These are phyloP conservation scores for Eueides isabella DNA, from an alignment of 1,140 invertebrate genomes.

Conservation along the genomic window DNA sequence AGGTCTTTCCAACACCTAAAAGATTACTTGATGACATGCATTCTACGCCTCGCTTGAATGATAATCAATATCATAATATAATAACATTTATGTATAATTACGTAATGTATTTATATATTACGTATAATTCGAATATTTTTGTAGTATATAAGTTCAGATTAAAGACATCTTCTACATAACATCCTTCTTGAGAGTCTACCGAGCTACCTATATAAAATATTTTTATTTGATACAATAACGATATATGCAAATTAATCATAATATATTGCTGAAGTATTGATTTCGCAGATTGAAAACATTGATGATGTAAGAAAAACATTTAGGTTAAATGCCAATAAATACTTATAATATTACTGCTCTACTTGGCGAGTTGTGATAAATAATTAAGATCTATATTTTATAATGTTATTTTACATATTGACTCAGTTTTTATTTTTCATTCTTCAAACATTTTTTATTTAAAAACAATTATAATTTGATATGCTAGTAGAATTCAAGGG, in stretches of 20 bases:
- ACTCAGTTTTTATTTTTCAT: too few species aligned
- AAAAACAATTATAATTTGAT: too few species aligned
- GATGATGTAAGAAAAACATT: slow-evolving; percentile 7
- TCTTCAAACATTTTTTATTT: too few species aligned
- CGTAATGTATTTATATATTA: too few species aligned
- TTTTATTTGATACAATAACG: not conserved
- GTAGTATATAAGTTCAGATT: too few species aligned
- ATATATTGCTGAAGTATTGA: slow-evolving; percentile 6
- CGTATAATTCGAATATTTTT: too few species aligned
- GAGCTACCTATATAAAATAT: too few species aligned
- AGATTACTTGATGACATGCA: slow-evolving; percentile 13
- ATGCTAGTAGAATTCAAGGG: too few species aligned
- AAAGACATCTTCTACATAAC: too few species aligned
- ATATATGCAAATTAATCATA: not conserved
- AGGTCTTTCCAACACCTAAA: slow-evolving; percentile 19
- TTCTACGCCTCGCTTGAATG: not conserved
- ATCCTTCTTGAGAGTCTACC: too few species aligned
- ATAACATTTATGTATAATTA: not conserved
- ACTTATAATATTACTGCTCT: not conserved
- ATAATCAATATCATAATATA: not conserved
- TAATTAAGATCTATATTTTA: not conserved
- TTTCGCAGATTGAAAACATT: not conserved
- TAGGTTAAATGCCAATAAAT: slow-evolving; percentile 7
- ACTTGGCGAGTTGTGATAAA: slow-evolving; percentile 2
- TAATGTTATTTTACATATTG: not conserved